Evolutionary conservation across 2,797 vertebrate genomes (phyloP).

Genomic region (Typhlichthys subterraneus): DNA sequence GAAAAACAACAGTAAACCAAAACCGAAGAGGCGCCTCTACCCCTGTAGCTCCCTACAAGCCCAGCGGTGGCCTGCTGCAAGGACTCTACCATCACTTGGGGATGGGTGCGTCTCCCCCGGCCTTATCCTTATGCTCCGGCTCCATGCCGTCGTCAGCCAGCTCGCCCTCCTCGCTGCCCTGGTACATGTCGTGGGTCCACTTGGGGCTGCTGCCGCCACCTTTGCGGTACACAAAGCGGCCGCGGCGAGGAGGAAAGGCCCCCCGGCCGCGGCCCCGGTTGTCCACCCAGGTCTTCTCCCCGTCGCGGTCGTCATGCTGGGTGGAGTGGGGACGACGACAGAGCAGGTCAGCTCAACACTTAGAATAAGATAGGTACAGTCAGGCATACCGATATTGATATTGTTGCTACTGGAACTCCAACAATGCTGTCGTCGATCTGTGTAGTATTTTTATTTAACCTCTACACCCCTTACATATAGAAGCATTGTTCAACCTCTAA

Average conservation of each 20-base stretch:
- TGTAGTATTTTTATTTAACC: too few relatives aligned
- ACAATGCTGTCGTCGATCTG: too few relatives aligned
- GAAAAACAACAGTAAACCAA: background rate
- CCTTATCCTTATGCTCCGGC: constrained; percentile 84
- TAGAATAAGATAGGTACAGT: too few relatives aligned
- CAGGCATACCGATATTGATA: too few relatives aligned
- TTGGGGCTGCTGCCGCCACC: constrained; percentile 71
- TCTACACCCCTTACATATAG: constrained; percentile 54
- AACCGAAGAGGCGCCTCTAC: background rate
- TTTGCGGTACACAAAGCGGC: constrained; percentile 89
- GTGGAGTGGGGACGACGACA: constrained; percentile 1
- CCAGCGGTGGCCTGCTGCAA: background rate
- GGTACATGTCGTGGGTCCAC: constrained; percentile 91
- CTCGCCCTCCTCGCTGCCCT: constrained; percentile 85
- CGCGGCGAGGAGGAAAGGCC: constrained; percentile 85
- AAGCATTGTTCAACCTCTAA: too few relatives aligned
- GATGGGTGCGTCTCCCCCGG: constrained; percentile 67
- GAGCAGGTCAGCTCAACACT: background rate
- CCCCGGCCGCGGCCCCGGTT: constrained; percentile 85
- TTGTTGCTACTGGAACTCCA: too few relatives aligned
- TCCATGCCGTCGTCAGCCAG: constrained; percentile 86
- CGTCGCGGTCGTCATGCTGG: constrained; percentile 96
- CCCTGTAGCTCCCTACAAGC: constrained; percentile 7
- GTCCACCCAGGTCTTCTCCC: constrained; percentile 91
- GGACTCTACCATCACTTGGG: constrained; percentile 73